Evolutionary conservation across 2,113 vertebrate species (phyloP).

Genomic region (Sander lucioperca): DNA sequence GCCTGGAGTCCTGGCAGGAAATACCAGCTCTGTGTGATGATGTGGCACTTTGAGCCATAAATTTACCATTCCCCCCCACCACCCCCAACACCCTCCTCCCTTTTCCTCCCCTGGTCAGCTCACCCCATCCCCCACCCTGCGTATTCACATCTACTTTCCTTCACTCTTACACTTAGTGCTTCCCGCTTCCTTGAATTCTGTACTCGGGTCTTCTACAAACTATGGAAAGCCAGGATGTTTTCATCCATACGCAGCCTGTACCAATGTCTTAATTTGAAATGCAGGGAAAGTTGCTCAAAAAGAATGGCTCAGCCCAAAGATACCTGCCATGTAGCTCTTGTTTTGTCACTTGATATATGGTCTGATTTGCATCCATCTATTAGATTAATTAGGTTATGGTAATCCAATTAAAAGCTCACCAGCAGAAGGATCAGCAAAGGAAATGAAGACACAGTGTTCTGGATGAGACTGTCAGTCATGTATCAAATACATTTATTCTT

Average conservation of each 20-base stretch:
- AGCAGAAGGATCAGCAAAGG: slow-evolving; percentile 15
- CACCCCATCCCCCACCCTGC: slow-evolving; percentile 45
- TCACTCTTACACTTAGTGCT: slow-evolving; percentile 4
- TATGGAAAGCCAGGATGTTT: neutral
- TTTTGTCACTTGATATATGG: slow-evolving; percentile 64
- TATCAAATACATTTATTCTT: slow-evolving; percentile 1
- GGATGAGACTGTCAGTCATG: neutral
- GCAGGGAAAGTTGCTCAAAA: neutral
- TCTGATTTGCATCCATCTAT: slow-evolving; percentile 64
- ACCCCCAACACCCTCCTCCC: neutral
- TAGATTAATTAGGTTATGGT: slow-evolving; percentile 73
- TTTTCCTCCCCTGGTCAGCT: slow-evolving; percentile 29
- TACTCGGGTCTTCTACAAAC: neutral
- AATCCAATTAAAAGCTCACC: slow-evolving; percentile 64
- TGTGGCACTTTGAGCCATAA: slow-evolving; percentile 79
- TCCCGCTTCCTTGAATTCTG: neutral
- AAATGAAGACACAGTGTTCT: slow-evolving; percentile 7
- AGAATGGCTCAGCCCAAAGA: slow-evolving; percentile 24
- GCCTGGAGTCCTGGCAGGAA: slow-evolving; percentile 71
- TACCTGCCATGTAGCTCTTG: slow-evolving; percentile 64
- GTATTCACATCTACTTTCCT: slow-evolving; percentile 16
- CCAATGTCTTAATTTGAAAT: neutral
- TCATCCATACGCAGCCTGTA: neutral
- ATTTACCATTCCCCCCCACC: slow-evolving; percentile 53
- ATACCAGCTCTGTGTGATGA: slow-evolving; percentile 78